Evolutionary conservation across 2,797 vertebrate species (phyloP).

Genomic region (Tangara arthus): DNA sequence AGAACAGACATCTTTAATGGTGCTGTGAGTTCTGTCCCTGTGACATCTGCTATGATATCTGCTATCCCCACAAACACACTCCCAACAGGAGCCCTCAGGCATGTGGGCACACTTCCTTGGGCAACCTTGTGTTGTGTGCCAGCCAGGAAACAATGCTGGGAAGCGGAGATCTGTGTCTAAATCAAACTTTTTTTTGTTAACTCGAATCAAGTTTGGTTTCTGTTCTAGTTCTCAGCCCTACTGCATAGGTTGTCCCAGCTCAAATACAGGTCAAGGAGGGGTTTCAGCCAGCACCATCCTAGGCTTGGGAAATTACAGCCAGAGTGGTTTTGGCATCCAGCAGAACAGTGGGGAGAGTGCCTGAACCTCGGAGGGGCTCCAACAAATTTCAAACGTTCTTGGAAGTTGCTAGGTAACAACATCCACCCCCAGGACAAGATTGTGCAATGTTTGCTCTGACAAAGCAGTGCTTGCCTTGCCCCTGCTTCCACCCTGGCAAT

Average conservation of each 20-base stretch:
- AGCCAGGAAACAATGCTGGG: accelerated
- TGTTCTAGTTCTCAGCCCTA: not conserved
- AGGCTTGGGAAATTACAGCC: not conserved
- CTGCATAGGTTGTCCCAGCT: not conserved
- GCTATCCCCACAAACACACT: not conserved
- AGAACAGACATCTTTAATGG: not conserved
- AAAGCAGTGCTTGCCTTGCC: not conserved
- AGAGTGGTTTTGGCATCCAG: not conserved
- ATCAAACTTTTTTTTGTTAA: not conserved
- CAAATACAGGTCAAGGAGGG: not conserved
- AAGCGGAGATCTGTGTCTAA: not conserved
- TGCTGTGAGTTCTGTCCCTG: not conserved
- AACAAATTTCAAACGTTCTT: not conserved
- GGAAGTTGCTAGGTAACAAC: constrained; percentile 47
- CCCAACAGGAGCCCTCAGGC: not conserved
- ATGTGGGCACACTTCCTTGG: accelerated
- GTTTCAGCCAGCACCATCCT: not conserved
- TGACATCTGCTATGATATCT: not conserved
- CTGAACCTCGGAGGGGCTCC: not conserved
- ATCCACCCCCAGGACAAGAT: not conserved
- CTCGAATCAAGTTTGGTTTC: not conserved
- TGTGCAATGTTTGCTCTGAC: not conserved
- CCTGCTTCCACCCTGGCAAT: accelerated
- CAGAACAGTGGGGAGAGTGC: not conserved
- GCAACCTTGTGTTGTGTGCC: not conserved